Conservation (phyloP, 2,888 invertebrate genomes). For the Andrena flavipes region DNA sequence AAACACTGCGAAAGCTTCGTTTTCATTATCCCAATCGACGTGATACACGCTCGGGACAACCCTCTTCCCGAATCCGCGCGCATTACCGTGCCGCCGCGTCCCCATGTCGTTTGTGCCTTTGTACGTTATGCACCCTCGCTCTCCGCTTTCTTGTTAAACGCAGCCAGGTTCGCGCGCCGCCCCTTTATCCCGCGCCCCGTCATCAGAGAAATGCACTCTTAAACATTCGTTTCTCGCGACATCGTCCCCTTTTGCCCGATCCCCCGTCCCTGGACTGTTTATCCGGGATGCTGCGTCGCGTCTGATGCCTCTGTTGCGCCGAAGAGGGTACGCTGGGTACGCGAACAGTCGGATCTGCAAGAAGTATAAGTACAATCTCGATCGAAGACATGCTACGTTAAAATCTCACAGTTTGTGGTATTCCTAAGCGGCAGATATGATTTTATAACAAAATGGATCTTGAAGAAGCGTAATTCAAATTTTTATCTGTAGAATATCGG, state of each 20-base stretch:
- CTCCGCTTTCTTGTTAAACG: conserved; percentile 36
- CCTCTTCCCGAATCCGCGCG: conserved; percentile 41
- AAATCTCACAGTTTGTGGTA: no score
- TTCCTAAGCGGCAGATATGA: no score
- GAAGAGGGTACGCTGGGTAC: neutral
- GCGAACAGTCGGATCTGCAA: neutral
- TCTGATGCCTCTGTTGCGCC: conserved; percentile 21
- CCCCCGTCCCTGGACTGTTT: conserved; percentile 26
- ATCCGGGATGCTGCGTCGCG: conserved; percentile 32
- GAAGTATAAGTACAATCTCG: neutral
- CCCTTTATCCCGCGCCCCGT: conserved; percentile 41
- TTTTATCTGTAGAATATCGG: no score
- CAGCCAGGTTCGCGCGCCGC: conserved; percentile 29
- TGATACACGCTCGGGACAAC: conserved; percentile 14
- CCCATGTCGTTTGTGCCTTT: conserved; percentile 23
- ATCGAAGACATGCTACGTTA: neutral
- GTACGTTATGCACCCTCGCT: neutral
- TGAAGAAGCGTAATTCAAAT: no score
- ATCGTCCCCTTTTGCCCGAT: conserved; percentile 33
- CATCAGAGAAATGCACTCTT: conserved; percentile 67
- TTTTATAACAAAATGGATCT: no score
- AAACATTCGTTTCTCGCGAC: conserved; percentile 58
- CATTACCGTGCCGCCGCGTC: conserved; percentile 37
- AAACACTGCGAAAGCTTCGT: conserved; percentile 47
- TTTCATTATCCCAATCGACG: conserved; percentile 55